Conservation (phyloP, 2,888 invertebrate genomes). For the Melieria picta region DNA sequence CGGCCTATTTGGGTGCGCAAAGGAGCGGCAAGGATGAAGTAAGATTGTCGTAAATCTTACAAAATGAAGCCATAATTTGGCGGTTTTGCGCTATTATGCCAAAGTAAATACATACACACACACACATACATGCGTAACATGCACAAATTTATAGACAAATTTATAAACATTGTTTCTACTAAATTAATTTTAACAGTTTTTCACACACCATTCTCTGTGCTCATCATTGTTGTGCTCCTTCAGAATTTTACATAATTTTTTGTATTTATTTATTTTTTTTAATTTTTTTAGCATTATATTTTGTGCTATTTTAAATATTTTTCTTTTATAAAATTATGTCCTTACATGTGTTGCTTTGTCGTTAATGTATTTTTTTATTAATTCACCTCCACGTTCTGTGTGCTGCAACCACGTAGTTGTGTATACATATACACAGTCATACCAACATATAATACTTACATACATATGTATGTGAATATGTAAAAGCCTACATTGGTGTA, state of each 20-base stretch:
- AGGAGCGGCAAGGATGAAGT: no score
- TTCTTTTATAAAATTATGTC: background rate
- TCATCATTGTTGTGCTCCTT: background rate
- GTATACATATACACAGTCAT: no score
- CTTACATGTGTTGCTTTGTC: no score
- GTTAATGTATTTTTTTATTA: no score
- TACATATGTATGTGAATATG: background rate
- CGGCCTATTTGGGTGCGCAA: no score
- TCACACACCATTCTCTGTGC: background rate
- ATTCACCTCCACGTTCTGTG: no score
- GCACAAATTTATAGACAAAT: no score
- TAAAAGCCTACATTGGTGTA: background rate
- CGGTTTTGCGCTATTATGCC: slow-evolving; percentile 5
- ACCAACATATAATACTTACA: background rate
- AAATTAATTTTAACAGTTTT: background rate
- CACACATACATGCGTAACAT: no score
- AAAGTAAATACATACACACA: background rate
- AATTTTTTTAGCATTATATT: background rate
- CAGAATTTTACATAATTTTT: no score
- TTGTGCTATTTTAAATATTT: background rate
- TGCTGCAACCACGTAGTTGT: no score
- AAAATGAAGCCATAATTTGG: background rate
- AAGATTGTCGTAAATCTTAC: no score
- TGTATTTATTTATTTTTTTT: background rate
- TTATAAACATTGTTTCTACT: background rate